Conservation (phyloP, 1,140 invertebrate species). For the Platyscapa corneri region DNA sequence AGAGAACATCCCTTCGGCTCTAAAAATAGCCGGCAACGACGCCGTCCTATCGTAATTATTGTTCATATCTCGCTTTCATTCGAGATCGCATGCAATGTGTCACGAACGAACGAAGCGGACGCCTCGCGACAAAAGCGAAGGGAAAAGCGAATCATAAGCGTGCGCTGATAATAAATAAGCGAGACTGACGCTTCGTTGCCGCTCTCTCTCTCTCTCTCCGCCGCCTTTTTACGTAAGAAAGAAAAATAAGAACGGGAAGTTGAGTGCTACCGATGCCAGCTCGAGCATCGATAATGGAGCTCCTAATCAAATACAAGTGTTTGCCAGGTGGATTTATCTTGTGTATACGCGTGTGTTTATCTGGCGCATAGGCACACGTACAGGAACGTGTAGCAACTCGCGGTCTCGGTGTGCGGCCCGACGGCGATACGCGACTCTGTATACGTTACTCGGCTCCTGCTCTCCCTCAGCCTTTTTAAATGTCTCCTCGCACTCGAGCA, state of each 20-base stretch:
- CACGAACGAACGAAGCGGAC: not conserved
- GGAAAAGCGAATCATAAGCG: not conserved
- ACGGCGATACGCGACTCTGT: too few species aligned
- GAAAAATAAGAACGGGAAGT: not conserved
- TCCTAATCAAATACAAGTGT: conserved; percentile 46
- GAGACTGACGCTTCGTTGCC: not conserved
- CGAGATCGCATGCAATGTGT: not conserved
- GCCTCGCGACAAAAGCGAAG: not conserved
- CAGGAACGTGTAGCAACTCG: not conserved
- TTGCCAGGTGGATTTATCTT: conserved; percentile 46
- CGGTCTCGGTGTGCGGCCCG: not conserved
- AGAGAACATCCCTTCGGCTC: conserved; percentile 25
- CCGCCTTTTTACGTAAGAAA: not conserved
- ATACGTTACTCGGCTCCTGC: too few species aligned
- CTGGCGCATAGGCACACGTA: not conserved
- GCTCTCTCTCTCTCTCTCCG: not conserved
- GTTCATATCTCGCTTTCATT: not conserved
- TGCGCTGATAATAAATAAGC: not conserved
- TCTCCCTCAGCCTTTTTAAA: too few species aligned
- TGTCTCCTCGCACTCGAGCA: too few species aligned
- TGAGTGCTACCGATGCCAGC: conserved; percentile 15
- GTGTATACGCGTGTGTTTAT: conserved; percentile 3
- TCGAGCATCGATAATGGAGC: conserved; percentile 25
- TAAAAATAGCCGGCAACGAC: conserved; percentile 23
- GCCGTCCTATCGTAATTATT: conserved; percentile 19